A percentile compares a stretch with the other conserved stretches of the same genome.
Conservation (phyloP, 1,140 invertebrate species). For the Mesaphorura yosii region DNA sequence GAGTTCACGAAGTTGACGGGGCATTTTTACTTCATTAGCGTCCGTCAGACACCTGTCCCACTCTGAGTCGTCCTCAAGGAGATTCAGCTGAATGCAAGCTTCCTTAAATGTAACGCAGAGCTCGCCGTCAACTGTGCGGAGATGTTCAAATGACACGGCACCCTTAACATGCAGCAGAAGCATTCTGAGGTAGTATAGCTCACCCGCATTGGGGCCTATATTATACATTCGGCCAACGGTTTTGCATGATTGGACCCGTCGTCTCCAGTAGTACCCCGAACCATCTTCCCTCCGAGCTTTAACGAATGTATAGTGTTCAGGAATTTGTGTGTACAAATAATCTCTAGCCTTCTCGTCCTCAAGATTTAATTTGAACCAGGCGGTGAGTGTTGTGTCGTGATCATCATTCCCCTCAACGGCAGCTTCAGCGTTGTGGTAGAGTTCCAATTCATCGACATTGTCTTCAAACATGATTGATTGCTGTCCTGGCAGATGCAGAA, state of each 20-base stretch:
- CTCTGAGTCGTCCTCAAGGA: too few species aligned
- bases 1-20: too few species aligned
- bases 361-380: constrained; percentile 22
- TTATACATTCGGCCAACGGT: constrained; percentile 5
- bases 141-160: too few species aligned
- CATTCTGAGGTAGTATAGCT: constrained; percentile 17
- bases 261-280: not conserved
- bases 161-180: too few species aligned
- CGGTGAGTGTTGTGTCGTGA: constrained; percentile 28
- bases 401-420: too few species aligned
- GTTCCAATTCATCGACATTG: constrained; percentile 20
- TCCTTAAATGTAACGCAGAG: too few species aligned
- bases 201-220: not conserved
- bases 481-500: constrained; percentile 40
- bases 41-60: too few species aligned
- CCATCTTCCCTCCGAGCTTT: constrained; percentile 19
- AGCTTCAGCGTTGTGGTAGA: constrained; percentile 7
- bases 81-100: too few species aligned
- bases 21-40: too few species aligned
- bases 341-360: not conserved
- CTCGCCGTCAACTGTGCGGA: too few species aligned
- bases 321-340: constrained; percentile 14
- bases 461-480: constrained; percentile 33
- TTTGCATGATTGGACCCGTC: too few species aligned
- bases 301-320: constrained; percentile 21